A percentile compares a stretch with the other conserved stretches of the same genome.
These are phyloP conservation scores for Todus mexicanus DNA, from an alignment of 2,797 vertebrate genomes.

Conservation along the genomic window DNA sequence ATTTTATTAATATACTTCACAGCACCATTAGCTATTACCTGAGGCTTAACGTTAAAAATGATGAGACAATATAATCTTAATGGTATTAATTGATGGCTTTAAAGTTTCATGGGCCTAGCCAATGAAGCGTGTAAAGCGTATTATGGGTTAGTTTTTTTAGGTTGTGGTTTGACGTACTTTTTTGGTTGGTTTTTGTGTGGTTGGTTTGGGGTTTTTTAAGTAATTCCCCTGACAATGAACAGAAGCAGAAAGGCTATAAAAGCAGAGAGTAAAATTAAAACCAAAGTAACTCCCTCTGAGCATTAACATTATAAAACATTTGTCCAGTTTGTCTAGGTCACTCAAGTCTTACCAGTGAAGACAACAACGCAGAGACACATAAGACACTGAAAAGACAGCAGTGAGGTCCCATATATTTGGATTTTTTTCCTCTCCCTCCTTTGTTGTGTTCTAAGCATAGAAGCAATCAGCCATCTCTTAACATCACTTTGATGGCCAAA, in stretches of 20 bases:
- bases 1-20: conserved; percentile 78
- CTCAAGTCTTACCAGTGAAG: neutral
- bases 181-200: neutral
- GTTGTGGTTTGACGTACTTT: too few relatives aligned
- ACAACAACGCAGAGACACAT: neutral
- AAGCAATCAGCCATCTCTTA: neutral
- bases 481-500: neutral
- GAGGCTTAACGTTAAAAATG: conserved; percentile 73
- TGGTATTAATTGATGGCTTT: conserved; percentile 61
- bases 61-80: conserved; percentile 70
- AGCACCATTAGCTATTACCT: conserved; percentile 75
- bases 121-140: neutral
- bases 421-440: neutral
- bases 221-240: neutral
- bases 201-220: neutral
- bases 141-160: neutral
- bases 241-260: neutral
- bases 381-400: neutral
- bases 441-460: neutral
- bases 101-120: conserved; percentile 32
- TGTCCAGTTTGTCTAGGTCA: neutral
- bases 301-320: neutral
- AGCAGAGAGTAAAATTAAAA: neutral
- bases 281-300: neutral
- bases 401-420: neutral